Percentiles rank a stretch among this genome's conserved stretches.
Evolutionary conservation across 2,888 invertebrate genomes (phyloP).

Genomic region (Platycnemis pennipes): DNA sequence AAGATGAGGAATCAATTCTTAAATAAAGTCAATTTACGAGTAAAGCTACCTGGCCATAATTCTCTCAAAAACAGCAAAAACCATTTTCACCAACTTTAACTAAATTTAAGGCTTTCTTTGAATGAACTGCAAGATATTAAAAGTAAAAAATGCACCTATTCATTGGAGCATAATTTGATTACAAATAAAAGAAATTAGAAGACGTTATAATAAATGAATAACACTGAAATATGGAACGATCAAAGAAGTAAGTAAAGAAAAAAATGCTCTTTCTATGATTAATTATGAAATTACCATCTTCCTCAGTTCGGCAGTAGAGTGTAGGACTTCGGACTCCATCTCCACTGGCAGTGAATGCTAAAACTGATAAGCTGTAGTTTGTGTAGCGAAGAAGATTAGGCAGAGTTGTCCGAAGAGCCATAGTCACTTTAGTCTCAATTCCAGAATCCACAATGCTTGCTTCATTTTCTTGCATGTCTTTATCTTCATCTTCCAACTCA

Average conservation of each 20-base stretch:
- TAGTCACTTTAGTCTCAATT: slow-evolving; percentile 83
- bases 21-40: no score
- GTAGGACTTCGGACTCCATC: slow-evolving; percentile 93
- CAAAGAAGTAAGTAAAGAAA: not conserved
- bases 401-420: slow-evolving; percentile 85
- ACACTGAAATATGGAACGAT: not conserved
- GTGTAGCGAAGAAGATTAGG: slow-evolving; percentile 91
- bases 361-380: slow-evolving; percentile 94
- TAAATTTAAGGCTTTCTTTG: no score
- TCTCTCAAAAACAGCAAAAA: no score
- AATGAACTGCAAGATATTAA: no score
- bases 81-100: no score
- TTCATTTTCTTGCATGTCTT: slow-evolving; percentile 56
- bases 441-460: slow-evolving; percentile 46
- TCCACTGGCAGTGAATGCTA: slow-evolving; percentile 93
- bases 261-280: not conserved
- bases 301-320: slow-evolving; percentile 92
- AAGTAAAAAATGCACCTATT: no score
- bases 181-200: no score
- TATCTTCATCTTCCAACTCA: slow-evolving; percentile 70
- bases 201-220: not conserved
- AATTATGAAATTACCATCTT: slow-evolving; percentile 86
- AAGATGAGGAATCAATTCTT: no score
- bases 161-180: no score
- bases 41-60: no score